Evolutionary conservation across 2,113 vertebrate species (phyloP).

Genomic region (Eptatretus burgeri): DNA sequence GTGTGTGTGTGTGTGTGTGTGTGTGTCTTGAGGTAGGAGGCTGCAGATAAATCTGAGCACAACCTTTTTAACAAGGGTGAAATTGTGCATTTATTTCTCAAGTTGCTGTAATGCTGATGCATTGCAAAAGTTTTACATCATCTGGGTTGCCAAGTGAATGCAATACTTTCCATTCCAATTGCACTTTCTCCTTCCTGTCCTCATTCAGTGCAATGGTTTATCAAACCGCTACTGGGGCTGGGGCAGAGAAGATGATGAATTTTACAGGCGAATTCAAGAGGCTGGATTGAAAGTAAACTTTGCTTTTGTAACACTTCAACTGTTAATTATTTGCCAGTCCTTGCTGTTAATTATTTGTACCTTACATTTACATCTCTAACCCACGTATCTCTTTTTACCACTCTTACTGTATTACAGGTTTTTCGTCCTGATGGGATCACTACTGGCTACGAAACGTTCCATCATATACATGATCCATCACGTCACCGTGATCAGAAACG

Average conservation of each 20-base stretch:
- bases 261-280: constrained; percentile 58
- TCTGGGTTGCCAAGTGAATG: not conserved
- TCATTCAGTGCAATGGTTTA: constrained; percentile 69
- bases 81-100: not conserved
- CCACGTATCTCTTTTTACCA: too few relatives aligned
- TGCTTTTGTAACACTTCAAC: too few relatives aligned
- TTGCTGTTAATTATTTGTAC: too few relatives aligned
- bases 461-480: too few relatives aligned
- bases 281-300: constrained; percentile 49
- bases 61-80: not conserved
- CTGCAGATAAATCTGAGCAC: not conserved
- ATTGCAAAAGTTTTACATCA: not conserved
- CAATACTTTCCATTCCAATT: not conserved
- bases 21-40: not conserved
- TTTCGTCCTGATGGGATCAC: too few relatives aligned
- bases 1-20: too few relatives aligned
- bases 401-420: too few relatives aligned
- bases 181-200: constrained; percentile 11
- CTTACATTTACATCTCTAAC: too few relatives aligned
- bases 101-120: not conserved
- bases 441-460: too few relatives aligned
- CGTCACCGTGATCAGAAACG: too few relatives aligned
- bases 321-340: too few relatives aligned
- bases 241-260: constrained; percentile 83
- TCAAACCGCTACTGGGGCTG: constrained; percentile 98